These are phyloP conservation scores for Microplitis manilae DNA, from an alignment of 2,888 invertebrate species.

Conservation along the genomic window DNA sequence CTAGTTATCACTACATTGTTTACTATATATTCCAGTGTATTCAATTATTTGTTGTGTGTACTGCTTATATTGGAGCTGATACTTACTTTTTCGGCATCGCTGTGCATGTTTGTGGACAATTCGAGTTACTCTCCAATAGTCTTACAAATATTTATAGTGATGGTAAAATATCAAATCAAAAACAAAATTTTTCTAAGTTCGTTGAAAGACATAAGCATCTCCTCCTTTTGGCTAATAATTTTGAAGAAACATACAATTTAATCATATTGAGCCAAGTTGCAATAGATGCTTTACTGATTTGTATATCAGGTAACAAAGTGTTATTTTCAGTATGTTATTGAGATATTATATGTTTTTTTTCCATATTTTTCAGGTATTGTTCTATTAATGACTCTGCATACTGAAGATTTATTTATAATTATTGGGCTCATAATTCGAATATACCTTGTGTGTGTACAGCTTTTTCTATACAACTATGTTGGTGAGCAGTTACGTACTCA, in stretches of 20 bases:
- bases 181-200: conserved; percentile 10
- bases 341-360: neutral
- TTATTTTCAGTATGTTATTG: too few relatives aligned
- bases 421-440: conserved; percentile 29
- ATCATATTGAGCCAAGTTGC: conserved; percentile 44
- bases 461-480: conserved; percentile 43
- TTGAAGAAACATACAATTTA: conserved; percentile 46
- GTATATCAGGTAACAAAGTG: conserved; percentile 34
- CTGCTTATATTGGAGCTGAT: conserved; percentile 36
- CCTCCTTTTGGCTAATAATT: conserved; percentile 35
- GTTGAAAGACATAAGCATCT: conserved; percentile 42
- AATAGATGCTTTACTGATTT: conserved; percentile 44
- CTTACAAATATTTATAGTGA: neutral
- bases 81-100: conserved; percentile 40
- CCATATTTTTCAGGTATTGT: conserved; percentile 36
- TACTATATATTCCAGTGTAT: conserved; percentile 32
- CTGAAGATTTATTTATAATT: conserved; percentile 26
- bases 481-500: conserved; percentile 41
- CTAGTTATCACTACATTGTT: conserved; percentile 17
- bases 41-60: conserved; percentile 29
- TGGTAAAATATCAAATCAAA: neutral
- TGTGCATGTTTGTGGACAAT: conserved; percentile 46
- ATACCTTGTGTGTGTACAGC: conserved; percentile 34
- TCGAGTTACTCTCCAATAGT: conserved; percentile 30
- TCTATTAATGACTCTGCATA: conserved; percentile 35